These are phyloP conservation scores for Axinella damicornis DNA, from an alignment of 37 sponge, comb jelly and placozoan genomes.

Conservation along the genomic window DNA sequence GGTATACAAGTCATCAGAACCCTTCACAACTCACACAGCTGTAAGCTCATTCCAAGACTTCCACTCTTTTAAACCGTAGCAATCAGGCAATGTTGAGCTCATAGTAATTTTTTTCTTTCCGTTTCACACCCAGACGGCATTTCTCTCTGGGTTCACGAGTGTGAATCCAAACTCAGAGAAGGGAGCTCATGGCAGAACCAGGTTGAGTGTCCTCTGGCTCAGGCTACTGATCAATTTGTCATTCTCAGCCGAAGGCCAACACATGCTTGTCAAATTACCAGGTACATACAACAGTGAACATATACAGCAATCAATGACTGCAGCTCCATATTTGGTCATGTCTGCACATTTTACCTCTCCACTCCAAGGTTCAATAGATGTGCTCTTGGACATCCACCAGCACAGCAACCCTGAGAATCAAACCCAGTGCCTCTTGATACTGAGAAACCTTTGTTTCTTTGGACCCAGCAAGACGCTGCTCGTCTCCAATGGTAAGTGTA, in stretches of 20 bases:
- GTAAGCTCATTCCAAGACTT: too few relatives aligned
- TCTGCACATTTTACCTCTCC: conserved; percentile 3
- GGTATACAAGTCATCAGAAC: too few relatives aligned
- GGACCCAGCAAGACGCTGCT: conserved; percentile 72
- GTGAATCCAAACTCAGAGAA: conserved; percentile 50
- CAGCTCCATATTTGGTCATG: too few relatives aligned
- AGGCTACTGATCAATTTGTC: conserved; percentile 66
- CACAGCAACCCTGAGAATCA: not conserved
- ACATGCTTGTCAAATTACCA: conserved; percentile 51
- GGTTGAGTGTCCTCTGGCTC: conserved; percentile 60
- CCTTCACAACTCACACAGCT: too few relatives aligned
- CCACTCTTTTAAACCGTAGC: too few relatives aligned
- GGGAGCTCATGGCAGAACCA: not conserved
- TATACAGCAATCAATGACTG: too few relatives aligned
- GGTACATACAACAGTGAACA: conserved; percentile 47
- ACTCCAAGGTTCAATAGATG: conserved; percentile 51
- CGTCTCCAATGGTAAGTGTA: conserved; percentile 44
- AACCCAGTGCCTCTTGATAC: conserved; percentile 29
- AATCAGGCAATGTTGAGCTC: too few relatives aligned
- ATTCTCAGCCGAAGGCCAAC: conserved; percentile 79
- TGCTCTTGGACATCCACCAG: conserved; percentile 51
- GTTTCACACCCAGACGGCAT: conserved; percentile 19
- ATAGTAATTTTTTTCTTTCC: too few relatives aligned
- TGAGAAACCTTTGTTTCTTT: conserved; percentile 78
- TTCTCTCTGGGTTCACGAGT: conserved; percentile 31